Conservation (phyloP, 2,797 vertebrate genomes). For the Picus viridis region DNA sequence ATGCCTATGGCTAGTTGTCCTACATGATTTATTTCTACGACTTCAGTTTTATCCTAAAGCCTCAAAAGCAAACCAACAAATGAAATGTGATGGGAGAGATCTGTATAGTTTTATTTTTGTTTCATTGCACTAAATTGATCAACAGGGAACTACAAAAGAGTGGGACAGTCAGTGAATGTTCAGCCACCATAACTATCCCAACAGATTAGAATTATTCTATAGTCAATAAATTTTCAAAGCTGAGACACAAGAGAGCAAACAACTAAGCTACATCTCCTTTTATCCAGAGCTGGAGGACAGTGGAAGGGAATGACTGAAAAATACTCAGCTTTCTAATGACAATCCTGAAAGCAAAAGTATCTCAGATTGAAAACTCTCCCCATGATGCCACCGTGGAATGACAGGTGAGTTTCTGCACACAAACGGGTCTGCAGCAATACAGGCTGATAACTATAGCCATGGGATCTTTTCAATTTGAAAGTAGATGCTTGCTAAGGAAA, state of each 20-base stretch:
- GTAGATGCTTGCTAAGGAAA: background rate
- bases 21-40: slow-evolving; percentile 42
- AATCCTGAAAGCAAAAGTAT: background rate
- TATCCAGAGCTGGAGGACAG: background rate
- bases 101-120: slow-evolving; percentile 37
- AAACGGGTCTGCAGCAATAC: background rate
- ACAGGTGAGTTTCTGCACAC: background rate
- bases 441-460: background rate
- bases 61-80: slow-evolving; percentile 35
- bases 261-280: background rate
- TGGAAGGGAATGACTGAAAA: background rate
- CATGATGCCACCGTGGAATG: background rate
- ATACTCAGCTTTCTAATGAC: background rate
- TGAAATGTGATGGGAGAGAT: slow-evolving; percentile 32
- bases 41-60: slow-evolving; percentile 44
- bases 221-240: background rate
- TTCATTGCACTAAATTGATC: slow-evolving; percentile 16
- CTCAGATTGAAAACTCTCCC: background rate
- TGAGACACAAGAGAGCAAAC: background rate
- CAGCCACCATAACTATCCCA: background rate
- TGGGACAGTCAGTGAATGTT: background rate
- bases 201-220: background rate
- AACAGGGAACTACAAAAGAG: slow-evolving; percentile 10
- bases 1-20: slow-evolving; percentile 43
- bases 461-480: background rate